Conservation (phyloP, 2,113 vertebrate genomes). For the Passer montanus region DNA sequence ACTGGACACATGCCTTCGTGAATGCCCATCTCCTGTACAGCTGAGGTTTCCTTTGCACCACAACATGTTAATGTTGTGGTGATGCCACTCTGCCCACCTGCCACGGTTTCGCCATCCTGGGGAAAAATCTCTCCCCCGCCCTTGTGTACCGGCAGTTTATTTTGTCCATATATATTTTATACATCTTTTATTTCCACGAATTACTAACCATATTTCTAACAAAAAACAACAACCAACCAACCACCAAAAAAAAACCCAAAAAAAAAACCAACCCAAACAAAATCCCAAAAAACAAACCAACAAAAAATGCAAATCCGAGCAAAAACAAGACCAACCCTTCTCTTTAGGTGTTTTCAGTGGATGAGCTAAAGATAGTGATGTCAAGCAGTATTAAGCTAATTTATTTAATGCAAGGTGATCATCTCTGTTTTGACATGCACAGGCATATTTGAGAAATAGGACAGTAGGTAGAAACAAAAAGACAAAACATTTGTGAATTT, state of each 20-base stretch:
- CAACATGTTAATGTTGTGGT: no score
- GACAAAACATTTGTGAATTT: background rate
- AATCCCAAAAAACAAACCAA: background rate
- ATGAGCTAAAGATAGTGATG: background rate
- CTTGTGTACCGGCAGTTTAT: no score
- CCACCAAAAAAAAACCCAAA: no score
- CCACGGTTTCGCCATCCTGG: no score
- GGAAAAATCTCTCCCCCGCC: no score
- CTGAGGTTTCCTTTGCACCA: no score
- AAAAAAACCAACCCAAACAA: background rate
- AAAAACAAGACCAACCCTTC: background rate
- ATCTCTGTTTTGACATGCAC: background rate
- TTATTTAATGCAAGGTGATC: background rate
- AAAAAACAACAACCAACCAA: background rate
- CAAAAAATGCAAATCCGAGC: background rate
- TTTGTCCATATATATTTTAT: no score
- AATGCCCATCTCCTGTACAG: no score
- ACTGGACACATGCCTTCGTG: no score
- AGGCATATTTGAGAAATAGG: background rate
- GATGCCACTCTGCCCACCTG: no score
- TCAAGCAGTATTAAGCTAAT: background rate
- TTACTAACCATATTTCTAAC: no score
- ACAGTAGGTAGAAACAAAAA: background rate
- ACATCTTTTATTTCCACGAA: no score
- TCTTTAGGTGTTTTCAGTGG: background rate